Evolutionary conservation across 2,888 invertebrate genomes (phyloP), one percentile per base, ranked within the genome.

Genomic region (Microchrysa polita): DNA sequence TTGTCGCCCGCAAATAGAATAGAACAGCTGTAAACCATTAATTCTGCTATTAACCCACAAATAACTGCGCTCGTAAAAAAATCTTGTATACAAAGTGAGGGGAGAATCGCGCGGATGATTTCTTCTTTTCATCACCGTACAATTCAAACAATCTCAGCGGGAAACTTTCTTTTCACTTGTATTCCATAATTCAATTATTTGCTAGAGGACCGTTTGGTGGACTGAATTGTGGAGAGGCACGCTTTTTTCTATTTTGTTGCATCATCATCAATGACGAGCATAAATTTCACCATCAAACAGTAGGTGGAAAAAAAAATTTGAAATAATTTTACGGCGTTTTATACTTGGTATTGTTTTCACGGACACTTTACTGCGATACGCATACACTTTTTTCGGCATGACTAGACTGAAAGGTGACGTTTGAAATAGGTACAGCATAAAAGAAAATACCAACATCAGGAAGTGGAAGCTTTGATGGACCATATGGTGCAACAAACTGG

Each of bases 171-270:
- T 72, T 72, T 72, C 60, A 59, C 60, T 44, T 14, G 44, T n/a
- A n/a, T 34, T 34, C 60, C 42, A 72, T 72, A 72, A 72, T 72
- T 72, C 60, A 72, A 72, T 72, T 72, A 72, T 72, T n/a, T 55
- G 69, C 34, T 22, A 22, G 2, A 34, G 27, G 27, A 34, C 27
- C 65, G 20, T n/a, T 22, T 16, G 34, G 16, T 18, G 65, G 18
- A n/a, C 48, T 12, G 10, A n/a, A 20, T 40, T 57, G 69, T 42
- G 55, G 12, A 7, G 27, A 5, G 27, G 2, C 4, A 55, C 69
- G 69, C 20, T 69, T 69, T 69, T n/a, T n/a, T n/a, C n/a, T n/a
- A n/a, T n/a, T n/a, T 69, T 55, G 69, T 57, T 16, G 40, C 55
- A 27, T 69, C 69, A 69, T 69, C 42, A 18, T 20, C 27, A 16